Evolutionary conservation across 2,888 invertebrate species (phyloP), one percentile per base, ranked within the genome.

Genomic region (Cyclophora punctaria): DNA sequence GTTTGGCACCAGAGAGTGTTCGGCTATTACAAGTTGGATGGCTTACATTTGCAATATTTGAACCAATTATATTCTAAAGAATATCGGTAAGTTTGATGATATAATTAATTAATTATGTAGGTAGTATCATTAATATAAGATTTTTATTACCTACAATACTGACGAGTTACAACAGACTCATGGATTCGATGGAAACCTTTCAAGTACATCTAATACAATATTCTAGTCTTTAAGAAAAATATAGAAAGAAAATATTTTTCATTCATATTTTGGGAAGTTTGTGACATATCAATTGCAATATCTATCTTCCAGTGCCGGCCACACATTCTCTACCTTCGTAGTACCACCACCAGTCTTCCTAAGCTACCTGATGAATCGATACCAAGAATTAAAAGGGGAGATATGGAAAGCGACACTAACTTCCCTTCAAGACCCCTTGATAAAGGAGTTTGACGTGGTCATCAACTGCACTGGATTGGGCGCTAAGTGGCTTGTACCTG

Each of bases 381-480:
- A 95, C 65, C 57, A 75, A 48, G 67, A 74, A 2, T 82, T 83
- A 2, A 92, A 93, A 4, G 96, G 95, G 0, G 90, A 85, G 60
- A 75, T 95, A 3, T 3, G 71, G 3, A 56, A 59, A 20, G 64
- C 62, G 0, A 67, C 65, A 37, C 53, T 88, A 5, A 55, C 55
- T 2, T 80, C 83, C 0, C 52, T 88, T 0, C 50, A 62, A 0
- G 79, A 89, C 6, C 73, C 85, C 47, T 70, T 93, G 0, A 72
- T 91, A 3, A 82, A 90, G 40, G 74, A 78, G 0, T 93, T 83
- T 64, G 92, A 95, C 69, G 85, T 94, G 0, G 83, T 96, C n/a
- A 89, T 96, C 44, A 96, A 96, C 73, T 96, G 96, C 62, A 89
- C 92, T 1, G 96, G 95, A 2, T 67, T 96, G 0, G 92, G 91